Percentiles rank a stretch among this genome's conserved stretches.
Evolutionary conservation across 64 coral and sea anemone genomes (phyloP).

Genomic region (Anthopleura sola): DNA sequence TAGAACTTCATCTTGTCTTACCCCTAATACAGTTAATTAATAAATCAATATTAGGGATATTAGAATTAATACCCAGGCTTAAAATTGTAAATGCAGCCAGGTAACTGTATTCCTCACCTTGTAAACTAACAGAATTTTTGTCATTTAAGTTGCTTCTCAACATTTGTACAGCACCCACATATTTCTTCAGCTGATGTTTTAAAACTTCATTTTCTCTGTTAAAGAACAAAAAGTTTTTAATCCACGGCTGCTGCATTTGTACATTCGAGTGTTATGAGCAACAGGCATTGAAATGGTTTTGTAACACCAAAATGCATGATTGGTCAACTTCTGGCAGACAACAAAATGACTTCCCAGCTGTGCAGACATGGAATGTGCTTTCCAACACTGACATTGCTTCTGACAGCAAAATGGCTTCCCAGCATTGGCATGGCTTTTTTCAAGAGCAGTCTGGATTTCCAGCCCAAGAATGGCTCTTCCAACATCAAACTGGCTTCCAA

Average conservation of each 20-base stretch:
- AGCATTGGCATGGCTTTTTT: no score
- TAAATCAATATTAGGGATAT: no score
- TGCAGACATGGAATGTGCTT: neutral
- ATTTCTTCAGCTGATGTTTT: constrained; percentile 98
- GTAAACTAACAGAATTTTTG: constrained; percentile 46
- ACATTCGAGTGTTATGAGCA: neutral
- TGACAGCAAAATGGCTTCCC: no score
- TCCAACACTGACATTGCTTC: neutral
- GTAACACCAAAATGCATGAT: neutral
- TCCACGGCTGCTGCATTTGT: no score
- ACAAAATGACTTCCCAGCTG: neutral
- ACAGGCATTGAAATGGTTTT: neutral
- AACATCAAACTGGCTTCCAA: no score
- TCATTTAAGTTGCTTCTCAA: constrained; percentile 64
- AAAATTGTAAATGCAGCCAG: no score
- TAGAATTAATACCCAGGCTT: no score
- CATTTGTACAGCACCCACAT: constrained; percentile 92
- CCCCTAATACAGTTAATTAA: constrained; percentile 46
- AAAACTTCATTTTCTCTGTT: constrained; percentile 96
- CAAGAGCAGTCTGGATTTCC: no score
- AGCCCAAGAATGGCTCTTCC: no score
- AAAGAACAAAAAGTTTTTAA: neutral
- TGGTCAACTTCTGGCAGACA: neutral
- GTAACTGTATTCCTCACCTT: constrained; percentile 28
- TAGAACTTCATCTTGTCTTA: constrained; percentile 75